Evolutionary conservation across 2,888 invertebrate genomes (phyloP), one percentile per base, ranked within the genome.

Genomic region (Tethea ocularis): DNA sequence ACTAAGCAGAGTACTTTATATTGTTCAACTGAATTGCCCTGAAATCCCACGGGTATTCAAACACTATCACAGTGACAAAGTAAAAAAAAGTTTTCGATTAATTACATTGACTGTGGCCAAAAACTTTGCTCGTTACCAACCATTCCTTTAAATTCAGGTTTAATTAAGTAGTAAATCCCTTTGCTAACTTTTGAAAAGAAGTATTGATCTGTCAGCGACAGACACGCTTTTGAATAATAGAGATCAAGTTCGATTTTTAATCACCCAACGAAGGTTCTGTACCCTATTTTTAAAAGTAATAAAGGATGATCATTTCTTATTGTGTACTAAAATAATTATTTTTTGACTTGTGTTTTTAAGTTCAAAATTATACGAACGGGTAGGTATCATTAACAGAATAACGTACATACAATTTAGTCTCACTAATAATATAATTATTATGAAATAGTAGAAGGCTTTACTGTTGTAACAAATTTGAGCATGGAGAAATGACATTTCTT

Each of bases 81-180:
- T 84, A 80, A 80, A 84, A 85, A 86, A 82, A 83, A 87, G 78
- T 87, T 84, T 78, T 76, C 85, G 75, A 87, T 87, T 88, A 89
- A 89, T 91, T 87, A 89, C 83, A 86, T 85, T 88, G 87, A 88
- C 88, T 90, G 89, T 87, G 89, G 87, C 74, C 73, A 77, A 78
- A 87, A 92, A 92, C 86, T 91, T 91, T 68, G 89, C 87, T 91
- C 92, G 87, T 92, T 92, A 91, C 85, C 79, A 81, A 75, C 83
- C 77, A 83, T 86, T 86, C 85, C 86, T 82, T 85, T 83, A 85
- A 87, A 88, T 86, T 87, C 82, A 81, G 82, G 83, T 88, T 88
- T 86, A 84, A 89, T 88, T 89, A 83, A 84, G 82, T 84, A 86
- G 78, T 83, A 84, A 88, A 88, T 85, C 88, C 86, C 83, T 87